Percentiles rank a stretch among this genome's conserved stretches.
These are phyloP conservation scores for Dryococelus australis DNA, from an alignment of 2,888 invertebrate species.

Conservation along the genomic window DNA sequence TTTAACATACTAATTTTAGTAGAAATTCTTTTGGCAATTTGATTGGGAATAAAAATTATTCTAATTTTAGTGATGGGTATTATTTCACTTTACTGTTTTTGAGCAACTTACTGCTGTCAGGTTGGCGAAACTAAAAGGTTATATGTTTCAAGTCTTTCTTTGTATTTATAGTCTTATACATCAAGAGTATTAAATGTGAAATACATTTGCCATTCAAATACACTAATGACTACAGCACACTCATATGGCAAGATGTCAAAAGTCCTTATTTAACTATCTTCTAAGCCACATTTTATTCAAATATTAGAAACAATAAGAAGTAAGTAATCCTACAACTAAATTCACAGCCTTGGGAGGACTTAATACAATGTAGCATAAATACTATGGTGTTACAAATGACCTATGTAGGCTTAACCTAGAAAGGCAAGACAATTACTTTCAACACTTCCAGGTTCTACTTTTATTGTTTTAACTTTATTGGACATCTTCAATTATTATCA, in stretches of 20 bases:
- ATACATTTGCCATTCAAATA: conserved; percentile 23
- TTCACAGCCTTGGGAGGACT: conserved; percentile 30
- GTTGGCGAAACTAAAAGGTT: neutral
- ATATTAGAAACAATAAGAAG: neutral
- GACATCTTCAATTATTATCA: neutral
- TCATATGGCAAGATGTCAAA: conserved; percentile 38
- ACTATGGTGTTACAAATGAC: neutral
- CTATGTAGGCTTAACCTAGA: neutral
- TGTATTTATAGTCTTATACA: conserved; percentile 12
- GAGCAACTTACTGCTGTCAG: too few species aligned
- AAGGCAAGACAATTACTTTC: neutral
- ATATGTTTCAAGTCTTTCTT: neutral
- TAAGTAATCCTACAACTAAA: neutral
- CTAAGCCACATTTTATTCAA: neutral
- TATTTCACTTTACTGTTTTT: too few species aligned
- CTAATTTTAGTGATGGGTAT: too few species aligned
- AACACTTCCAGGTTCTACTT: neutral
- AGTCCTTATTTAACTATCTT: neutral
- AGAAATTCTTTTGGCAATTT: too few species aligned
- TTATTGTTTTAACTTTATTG: neutral
- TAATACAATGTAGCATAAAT: conserved; percentile 16
- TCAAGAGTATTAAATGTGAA: neutral
- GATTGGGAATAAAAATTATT: too few species aligned
- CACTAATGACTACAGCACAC: conserved; percentile 39
- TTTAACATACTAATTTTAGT: too few species aligned